Percentiles rank a stretch among this genome's conserved stretches.
These are phyloP conservation scores for Arnoldichthys spilopterus DNA, from an alignment of 2,797 vertebrate species.

Conservation along the genomic window DNA sequence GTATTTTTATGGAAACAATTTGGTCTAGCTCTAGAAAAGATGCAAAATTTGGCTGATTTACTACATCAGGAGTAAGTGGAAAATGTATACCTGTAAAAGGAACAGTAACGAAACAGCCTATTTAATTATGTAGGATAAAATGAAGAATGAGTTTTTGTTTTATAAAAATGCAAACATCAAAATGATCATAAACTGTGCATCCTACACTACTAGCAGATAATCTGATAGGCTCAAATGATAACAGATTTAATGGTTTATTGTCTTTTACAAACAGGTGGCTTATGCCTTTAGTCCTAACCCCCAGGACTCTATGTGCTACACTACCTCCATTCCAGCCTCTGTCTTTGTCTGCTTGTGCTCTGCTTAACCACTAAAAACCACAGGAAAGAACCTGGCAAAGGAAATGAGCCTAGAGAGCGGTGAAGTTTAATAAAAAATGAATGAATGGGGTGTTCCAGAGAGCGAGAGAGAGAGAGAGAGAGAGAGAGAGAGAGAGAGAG, in stretches of 20 bases:
- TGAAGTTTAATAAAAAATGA: conserved; percentile 86
- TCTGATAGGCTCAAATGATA: background rate
- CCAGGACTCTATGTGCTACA: conserved; percentile 57
- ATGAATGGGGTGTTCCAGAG: conserved; percentile 82
- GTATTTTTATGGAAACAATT: too few species aligned
- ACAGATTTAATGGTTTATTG: background rate
- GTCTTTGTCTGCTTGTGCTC: conserved; percentile 76
- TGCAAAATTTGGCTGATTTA: too few species aligned
- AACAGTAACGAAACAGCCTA: too few species aligned
- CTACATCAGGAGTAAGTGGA: too few species aligned
- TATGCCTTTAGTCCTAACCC: conserved; percentile 43
- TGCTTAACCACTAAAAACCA: conserved; percentile 74
- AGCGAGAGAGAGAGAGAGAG: conserved; percentile 61
- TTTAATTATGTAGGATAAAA: too few species aligned
- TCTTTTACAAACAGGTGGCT: conserved; percentile 49
- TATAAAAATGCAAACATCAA: too few species aligned
- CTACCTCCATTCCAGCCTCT: conserved; percentile 66
- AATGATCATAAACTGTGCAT: background rate
- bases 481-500: conserved; percentile 54
- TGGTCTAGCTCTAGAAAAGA: too few species aligned
- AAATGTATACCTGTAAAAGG: too few species aligned
- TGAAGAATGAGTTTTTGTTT: too few species aligned
- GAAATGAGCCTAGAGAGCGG: conserved; percentile 80
- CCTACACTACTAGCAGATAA: background rate
- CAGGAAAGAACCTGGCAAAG: conserved; percentile 73